Base-by-base conservation (phyloP, 1,140 invertebrate species). In the Calliopsis andreniformis region DNA sequence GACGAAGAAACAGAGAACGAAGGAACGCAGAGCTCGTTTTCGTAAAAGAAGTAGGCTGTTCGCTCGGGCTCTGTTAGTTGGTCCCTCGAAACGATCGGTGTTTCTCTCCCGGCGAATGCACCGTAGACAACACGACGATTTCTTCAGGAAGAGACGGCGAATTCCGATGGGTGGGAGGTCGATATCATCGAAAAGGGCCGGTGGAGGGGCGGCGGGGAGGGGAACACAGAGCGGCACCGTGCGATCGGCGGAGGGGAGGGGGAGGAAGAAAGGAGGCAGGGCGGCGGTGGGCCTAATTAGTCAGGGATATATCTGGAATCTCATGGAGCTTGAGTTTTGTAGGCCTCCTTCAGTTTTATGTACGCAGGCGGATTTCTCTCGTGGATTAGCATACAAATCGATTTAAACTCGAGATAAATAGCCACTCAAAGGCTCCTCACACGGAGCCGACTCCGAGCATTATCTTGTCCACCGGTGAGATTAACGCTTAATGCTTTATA, bases 331-430 rank as follows among this genome's bases (percentile, higher is more conserved):
- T 69, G 83, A 90, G 89, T 89, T 90, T 89, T 87, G 88, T 88
- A 88, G 85, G 86, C 85, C 89, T 88, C 87, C 87, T 89, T 90
- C 87, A 89, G 90, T 91, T 91, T 92, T 92, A 92, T 91, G 90
- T 89, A 87, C 84, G 85, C 80, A 88, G 88, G 89, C 86, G 87
- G 90, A 91, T 91, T 91, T 91, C 87, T 89, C 88, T 82, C 45
- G 58, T 87, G 89, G 91, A 92, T 92, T 92, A 92, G 91, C 91
- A 92, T 92, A 91, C 90, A 92, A 92, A 92, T 92, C 91, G 91
- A 92, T 92, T 92, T 90, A 92, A 92, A 92, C 90, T 90, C 87
- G 89, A 91, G 91, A 92, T 92, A 92, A 92, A 92, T 92, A 91
- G 89, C 89, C 88, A 88, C 90, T 91, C 87, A 83, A 85, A 88